Base-by-base conservation (phyloP, 1,140 invertebrate species). In the Drosophila ironensis region DNA sequence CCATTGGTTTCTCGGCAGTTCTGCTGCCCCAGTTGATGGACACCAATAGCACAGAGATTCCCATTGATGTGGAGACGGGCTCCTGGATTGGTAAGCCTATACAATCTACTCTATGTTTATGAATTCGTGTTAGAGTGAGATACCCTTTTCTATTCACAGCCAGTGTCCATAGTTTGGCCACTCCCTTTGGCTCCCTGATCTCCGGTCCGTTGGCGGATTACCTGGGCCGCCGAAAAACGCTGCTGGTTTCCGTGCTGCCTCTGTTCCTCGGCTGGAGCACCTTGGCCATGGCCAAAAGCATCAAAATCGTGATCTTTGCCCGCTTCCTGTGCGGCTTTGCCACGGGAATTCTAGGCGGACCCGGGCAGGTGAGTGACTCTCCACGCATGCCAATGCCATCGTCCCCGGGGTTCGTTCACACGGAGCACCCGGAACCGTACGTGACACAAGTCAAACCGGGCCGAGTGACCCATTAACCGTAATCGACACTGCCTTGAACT, bases 1-100 rank as follows among this genome's bases (percentile, higher is more conserved):
- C 94, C 4, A 95, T 94, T 61, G 93, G 93, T 28, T 94, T 92
- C 88, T 94, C 93, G 5, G 93, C 93, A 0, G 91, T 94, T n/a
- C 86, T 94, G 6, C 77, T 94, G 41, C 94, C 94, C 2, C 93
- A 94, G 78, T 88, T 94, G 0, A 80, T 89, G 2, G 92, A 92
- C 71, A 88, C 87, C n/a, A 90, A 91, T 1, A 90, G 91, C 88
- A 87, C 81, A 3, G 81, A 87, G 20, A 74, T 89, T 20, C 61
- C 80, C 37, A 92, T 92, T 35, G 91, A 93, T 57, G 77, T 91
- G n/a, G 92, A 93, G 40, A 91, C 92, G 64, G 93, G 93, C 8
- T 94, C 93, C 1, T 94, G 93, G 93, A 93, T 94, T 56, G 93
- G 93, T 94, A 76, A 54, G 74, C 28, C 35, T 7, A 17, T 20